Percentiles rank a stretch among this genome's conserved stretches.
Conservation (phyloP, 2,113 vertebrate genomes). For the Peromyscus polionotus region DNA sequence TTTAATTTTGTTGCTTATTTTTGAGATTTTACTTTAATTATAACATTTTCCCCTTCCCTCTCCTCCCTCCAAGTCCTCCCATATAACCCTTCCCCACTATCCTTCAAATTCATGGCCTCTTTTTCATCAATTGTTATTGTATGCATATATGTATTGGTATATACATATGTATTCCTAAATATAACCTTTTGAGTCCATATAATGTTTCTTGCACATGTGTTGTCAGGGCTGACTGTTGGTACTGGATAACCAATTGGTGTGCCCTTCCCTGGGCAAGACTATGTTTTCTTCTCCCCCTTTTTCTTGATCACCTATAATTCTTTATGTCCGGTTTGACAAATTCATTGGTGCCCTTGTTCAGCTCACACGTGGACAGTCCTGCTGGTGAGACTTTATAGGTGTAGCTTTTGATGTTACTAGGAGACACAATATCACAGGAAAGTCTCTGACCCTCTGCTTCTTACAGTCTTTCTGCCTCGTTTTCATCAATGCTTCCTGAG, state of each 20-base stretch:
- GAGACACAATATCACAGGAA: background rate
- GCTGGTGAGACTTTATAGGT: background rate
- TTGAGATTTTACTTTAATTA: background rate
- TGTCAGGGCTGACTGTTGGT: background rate
- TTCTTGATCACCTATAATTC: background rate
- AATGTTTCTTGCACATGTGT: background rate
- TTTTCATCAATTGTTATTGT: background rate
- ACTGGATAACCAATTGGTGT: background rate
- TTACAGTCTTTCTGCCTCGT: background rate
- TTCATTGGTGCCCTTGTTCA: background rate
- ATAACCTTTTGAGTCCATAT: background rate
- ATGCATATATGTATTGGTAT: background rate
- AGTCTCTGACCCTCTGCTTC: background rate
- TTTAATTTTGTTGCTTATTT: slow-evolving; percentile 10
- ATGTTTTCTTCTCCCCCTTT: background rate
- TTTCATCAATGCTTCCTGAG: background rate
- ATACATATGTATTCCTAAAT: background rate
- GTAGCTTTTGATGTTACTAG: background rate
- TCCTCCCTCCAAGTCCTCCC: too few species aligned
- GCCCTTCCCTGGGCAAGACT: background rate
- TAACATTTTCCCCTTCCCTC: background rate
- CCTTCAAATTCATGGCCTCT: background rate
- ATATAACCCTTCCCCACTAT: background rate
- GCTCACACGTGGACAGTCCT: background rate
- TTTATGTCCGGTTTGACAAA: background rate